Base-by-base conservation (phyloP, 2,797 vertebrate species). In the Hoplostethus atlanticus region DNA sequence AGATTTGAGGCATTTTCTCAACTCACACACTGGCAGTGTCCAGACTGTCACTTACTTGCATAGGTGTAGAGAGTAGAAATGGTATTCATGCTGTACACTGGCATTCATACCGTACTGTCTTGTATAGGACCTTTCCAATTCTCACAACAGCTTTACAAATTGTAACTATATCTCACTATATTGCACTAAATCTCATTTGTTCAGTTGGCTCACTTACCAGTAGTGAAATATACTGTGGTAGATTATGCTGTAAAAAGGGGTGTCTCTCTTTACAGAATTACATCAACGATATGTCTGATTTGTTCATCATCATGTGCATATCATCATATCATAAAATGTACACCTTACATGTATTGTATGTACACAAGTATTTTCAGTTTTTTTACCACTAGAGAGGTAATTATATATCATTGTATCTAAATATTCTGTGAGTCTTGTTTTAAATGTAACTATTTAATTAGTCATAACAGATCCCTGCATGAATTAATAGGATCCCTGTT, bases 401-500 rank as follows among this genome's bases (percentile, higher is more conserved):
- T 44, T 44, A 13, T 15, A 46, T 46, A 15, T 46, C 44, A 50
- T 21, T 31, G 0, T 50, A 25, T 13, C 1, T 3, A 28, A 40
- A 46, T 3, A 55, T 62, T 52, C 4, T 15, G 42, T n/a, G 16
- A 21, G 47, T 21, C 16, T 2, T 50, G n/a, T 31, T 15, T 54
- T 54, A 5, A 54, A 30, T 54, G 11, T 54, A 30, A 54, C 6
- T 34, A 51, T 69, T 60, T 30, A 72, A 79, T 66, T 53, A 78
- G 72, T 61, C 60, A 52, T 60, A 65, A 58, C 76, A 58, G 76
- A 60, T 73, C 62, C 68, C 76, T 50, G 65, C 54, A 46, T 76
- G 71, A 64, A 67, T 76, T 75, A 71, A 74, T 51, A 15, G 68
- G 69, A 58, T 2, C 63, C 76, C 78, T 69, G 57, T 69, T 79